Evolutionary conservation across 2,888 invertebrate species (phyloP), one percentile per base, ranked within the genome.

Genomic region (Dolomedes plantarius): DNA sequence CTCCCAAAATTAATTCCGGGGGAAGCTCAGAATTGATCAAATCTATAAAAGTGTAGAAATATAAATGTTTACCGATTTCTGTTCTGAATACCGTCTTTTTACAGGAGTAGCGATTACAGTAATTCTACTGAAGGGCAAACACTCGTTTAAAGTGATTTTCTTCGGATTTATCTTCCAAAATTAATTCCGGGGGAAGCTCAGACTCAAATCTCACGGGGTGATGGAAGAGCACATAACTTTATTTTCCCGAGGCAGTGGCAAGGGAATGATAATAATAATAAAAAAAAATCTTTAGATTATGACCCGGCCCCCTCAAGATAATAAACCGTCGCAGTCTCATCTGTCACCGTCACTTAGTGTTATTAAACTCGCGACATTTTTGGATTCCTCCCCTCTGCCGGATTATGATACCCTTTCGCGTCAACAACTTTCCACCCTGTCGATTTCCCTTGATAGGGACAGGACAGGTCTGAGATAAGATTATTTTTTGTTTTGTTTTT

Each of bases 391-490:
- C 68, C 68, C 68, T 68, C 11, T 19, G 23, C 28, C 19, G 64
- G 74, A 82, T 67, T 76, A 71, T 75, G 74, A 81, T 81, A 74
- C 81, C 81, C 74, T 69, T 74, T 74, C 74, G 74, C 62, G 74
- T 81, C 81, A 50, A 39, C 81, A 31, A 56, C 68, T 74, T 81
- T 74, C 65, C 68, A 31, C 39, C 11, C 39, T 68, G 65, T 74
- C 81, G 32, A 56, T 28, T 69, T 50, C 29, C n/a, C 36, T 81
- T 69, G 36, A 23, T 23, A 16, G 5, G 19, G 56, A 56, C 56
- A 56, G 5, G 56, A 46, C 56, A 56, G 16, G 56, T 23, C 46
- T 16, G 16, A 56, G 56, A 56, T 56, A 56, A 56, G 56, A 56
- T 23, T 23, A 13, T 6, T n/a, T n/a, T n/a, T n/a, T n/a, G 9